phyloP scores from a whole-genome alignment of 2,113 vertebrate species.

The Cyanoliseus patagonus region DNA sequence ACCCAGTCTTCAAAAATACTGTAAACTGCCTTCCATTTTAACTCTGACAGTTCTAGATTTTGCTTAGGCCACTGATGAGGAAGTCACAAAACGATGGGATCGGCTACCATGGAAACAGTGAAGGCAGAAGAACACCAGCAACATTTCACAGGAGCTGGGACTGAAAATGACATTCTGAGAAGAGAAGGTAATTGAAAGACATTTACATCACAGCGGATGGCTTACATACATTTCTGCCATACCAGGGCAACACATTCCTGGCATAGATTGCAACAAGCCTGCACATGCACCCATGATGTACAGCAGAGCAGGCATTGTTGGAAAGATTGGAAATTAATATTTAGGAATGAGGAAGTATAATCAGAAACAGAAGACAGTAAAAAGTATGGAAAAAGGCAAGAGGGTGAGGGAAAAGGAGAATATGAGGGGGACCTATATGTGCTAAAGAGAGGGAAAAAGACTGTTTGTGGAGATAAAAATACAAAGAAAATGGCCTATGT shows the following conservation, averaged over 20 bases:
- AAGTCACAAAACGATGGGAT: background rate
- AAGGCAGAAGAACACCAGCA: constrained; percentile 20
- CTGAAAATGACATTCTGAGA: background rate
- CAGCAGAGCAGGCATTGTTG: background rate
- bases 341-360: background rate
- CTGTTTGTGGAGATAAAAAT: background rate
- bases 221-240: constrained; percentile 1
- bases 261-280: background rate
- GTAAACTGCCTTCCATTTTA: constrained; percentile 4
- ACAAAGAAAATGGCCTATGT: background rate
- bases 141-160: background rate
- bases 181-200: background rate
- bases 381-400: background rate
- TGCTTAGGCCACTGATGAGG: constrained; percentile 35
- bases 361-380: background rate
- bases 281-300: background rate
- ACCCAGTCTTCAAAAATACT: background rate
- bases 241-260: background rate
- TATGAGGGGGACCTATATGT: fast-evolving
- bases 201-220: background rate
- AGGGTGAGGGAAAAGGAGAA: background rate
- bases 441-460: background rate
- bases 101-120: constrained; percentile 44
- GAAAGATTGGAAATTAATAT: background rate
- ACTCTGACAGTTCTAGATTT: constrained; percentile 15